A percentile compares a stretch with the other conserved stretches of the same genome.
Evolutionary conservation across 2,797 vertebrate species (phyloP).

Genomic region (Podarcis siculus): DNA sequence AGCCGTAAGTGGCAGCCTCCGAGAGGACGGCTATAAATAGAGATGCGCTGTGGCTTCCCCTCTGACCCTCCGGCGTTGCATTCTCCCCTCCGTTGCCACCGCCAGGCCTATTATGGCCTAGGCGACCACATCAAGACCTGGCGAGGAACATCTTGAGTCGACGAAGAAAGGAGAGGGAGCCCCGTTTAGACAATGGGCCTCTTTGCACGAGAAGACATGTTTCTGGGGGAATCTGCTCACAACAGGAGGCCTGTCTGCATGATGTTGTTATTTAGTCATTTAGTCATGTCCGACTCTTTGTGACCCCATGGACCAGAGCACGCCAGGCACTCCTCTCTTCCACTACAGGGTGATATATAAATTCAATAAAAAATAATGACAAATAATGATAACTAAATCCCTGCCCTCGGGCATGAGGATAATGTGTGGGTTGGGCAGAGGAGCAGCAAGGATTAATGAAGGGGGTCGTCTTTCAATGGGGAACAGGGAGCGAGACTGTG

Average conservation of each 20-base stretch:
- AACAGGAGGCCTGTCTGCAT: neutral
- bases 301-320: too few species aligned
- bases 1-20: constrained; percentile 71
- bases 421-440: too few species aligned
- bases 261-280: too few species aligned
- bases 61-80: constrained; percentile 14
- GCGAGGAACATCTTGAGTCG: neutral
- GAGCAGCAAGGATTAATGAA: neutral
- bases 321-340: too few species aligned
- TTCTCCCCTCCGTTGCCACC: constrained; percentile 21
- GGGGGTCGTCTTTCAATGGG: neutral
- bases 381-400: too few species aligned
- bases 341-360: too few species aligned
- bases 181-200: neutral
- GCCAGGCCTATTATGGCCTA: constrained; percentile 24
- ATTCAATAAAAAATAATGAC: too few species aligned
- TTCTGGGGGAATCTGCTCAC: neutral
- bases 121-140: constrained; percentile 29
- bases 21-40: constrained; percentile 76
- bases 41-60: constrained; percentile 50
- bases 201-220: neutral
- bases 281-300: too few species aligned
- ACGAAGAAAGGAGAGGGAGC: neutral
- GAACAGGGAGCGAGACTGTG: too few species aligned
- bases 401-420: too few species aligned